A percentile compares a stretch with the other conserved stretches of the same genome.
These are phyloP conservation scores for Micronisus gabar DNA, from an alignment of 2,113 vertebrate genomes.

Conservation along the genomic window DNA sequence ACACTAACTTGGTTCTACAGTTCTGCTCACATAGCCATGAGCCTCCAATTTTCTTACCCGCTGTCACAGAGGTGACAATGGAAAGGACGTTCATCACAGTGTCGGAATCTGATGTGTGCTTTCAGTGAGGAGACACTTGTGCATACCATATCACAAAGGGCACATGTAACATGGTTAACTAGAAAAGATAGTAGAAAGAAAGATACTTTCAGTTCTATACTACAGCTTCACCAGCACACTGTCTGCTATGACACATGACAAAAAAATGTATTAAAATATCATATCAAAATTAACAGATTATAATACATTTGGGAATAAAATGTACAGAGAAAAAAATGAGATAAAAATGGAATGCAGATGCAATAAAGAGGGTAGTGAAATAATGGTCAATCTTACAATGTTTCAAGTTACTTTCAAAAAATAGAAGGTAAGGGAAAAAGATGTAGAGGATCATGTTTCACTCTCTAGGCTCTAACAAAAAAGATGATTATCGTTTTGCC, in stretches of 20 bases:
- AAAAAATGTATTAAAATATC: background rate
- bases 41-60: slow-evolving; percentile 12
- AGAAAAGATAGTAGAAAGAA: background rate
- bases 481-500: background rate
- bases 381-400: background rate
- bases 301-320: background rate
- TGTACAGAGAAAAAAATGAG: background rate
- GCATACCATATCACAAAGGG: slow-evolving; percentile 70
- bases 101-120: slow-evolving; percentile 74
- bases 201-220: background rate
- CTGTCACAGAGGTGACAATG: slow-evolving; percentile 75
- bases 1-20: background rate
- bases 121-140: slow-evolving; percentile 73
- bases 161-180: slow-evolving; percentile 70
- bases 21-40: background rate
- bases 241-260: background rate
- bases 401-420: background rate
- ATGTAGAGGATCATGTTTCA: background rate
- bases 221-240: background rate
- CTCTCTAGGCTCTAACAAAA: background rate
- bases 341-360: background rate
- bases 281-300: background rate
- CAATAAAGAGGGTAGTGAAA: background rate
- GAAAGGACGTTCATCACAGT: slow-evolving; percentile 74
- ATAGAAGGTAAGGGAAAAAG: background rate